Percentiles rank a stretch among this genome's conserved stretches.
Conservation (phyloP, 2,888 invertebrate genomes). For the Aphidius colemani region DNA sequence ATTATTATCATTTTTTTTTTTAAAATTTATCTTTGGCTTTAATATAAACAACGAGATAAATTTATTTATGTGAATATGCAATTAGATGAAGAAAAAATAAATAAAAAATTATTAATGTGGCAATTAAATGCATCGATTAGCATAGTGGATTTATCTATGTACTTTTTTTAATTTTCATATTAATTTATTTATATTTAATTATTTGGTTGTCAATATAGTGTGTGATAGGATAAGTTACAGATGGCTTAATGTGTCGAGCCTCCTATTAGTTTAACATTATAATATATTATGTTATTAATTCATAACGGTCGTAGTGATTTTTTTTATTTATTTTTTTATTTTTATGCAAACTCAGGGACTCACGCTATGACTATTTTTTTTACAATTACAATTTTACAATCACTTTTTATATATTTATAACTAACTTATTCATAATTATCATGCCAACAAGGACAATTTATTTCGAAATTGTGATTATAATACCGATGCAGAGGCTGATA, state of each 20-base stretch:
- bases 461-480: conserved; percentile 49
- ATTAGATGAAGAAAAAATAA: not conserved
- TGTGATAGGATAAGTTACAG: conserved; percentile 20
- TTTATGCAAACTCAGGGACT: conserved; percentile 43
- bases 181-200: conserved; percentile 5
- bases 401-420: conserved; percentile 56
- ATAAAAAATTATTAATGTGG: conserved; percentile 12
- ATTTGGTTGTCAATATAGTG: too few species aligned
- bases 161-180: not conserved
- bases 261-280: conserved; percentile 33
- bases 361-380: conserved; percentile 24
- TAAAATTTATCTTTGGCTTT: not conserved
- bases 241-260: conserved; percentile 41
- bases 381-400: conserved; percentile 44
- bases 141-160: conserved; percentile 32
- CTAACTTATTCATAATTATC: conserved; percentile 58
- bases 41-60: not conserved
- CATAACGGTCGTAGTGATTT: conserved; percentile 44
- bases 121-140: conserved; percentile 32
- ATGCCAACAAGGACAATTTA: conserved; percentile 54
- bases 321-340: not conserved
- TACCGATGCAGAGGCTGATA: conserved; percentile 6
- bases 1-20: not conserved
- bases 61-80: too few species aligned
- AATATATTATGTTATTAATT: too few species aligned